Evolutionary conservation across 1,140 invertebrate genomes (phyloP), one percentile per base, ranked within the genome.

Genomic region (Papilio dardanus): DNA sequence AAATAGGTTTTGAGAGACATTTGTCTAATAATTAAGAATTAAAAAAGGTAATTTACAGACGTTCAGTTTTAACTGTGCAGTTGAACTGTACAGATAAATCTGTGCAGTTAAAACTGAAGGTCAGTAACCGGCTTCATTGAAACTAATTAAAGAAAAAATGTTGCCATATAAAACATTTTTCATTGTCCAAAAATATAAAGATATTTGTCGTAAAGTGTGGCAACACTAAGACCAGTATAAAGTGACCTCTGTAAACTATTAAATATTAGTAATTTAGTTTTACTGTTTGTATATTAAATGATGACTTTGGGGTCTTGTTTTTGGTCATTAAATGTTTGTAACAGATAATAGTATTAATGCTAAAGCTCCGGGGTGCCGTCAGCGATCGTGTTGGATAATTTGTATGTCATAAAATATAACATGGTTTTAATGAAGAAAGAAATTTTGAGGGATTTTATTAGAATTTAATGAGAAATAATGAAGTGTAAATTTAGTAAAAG

Each of bases 351-450:
- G 65, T 71, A 69, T 67, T 71, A 24, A 75, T 77, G 75, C 75
- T 76, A 21, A 21, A 21, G 62, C 74, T 62, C 74, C 68, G 68
- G 77, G 79, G 79, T 67, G 76, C 77, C 73, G 78, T 81, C 76
- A 81, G 30, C 77, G 71, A 14, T n/a, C 54, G 71, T 66, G 77
- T 76, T 65, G 62, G 50, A 21, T 62, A 62, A 62, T 62, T 62
- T 62, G 21, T 19, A 16, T 28, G 54, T 62, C 24, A 28, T 24
- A 28, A 10, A 30, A 54, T 28, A 54, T 24, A 12, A 62, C 24
- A 5, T 28, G 21, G 19, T 24, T 28, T 28, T 58, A 28, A 58
- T 12, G 10, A 12, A 12, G 2, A 37, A 37, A 37, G 35, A 37
- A 21, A 50, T 50, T 42, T 54, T 10, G 46, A 54, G 19, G 21